Evolutionary conservation across 1,140 invertebrate species (phyloP).

Genomic region (Drepana arcuata): DNA sequence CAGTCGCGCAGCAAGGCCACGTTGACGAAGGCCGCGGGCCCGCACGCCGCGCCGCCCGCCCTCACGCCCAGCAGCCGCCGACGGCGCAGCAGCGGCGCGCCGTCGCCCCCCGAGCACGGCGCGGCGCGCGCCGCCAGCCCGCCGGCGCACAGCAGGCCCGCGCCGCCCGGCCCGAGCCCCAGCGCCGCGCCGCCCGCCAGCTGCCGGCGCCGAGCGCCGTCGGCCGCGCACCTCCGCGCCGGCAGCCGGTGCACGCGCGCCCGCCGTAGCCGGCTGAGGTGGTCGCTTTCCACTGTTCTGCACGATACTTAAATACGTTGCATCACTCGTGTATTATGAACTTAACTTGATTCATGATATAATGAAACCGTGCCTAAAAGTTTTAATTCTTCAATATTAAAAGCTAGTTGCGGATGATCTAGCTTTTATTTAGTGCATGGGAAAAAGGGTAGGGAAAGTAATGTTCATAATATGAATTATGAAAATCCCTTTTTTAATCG

Average conservation of each 20-base stretch:
- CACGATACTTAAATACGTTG: too few relatives aligned
- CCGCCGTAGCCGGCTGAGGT: constrained; percentile 7
- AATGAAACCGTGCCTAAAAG: too few relatives aligned
- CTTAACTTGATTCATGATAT: too few relatives aligned
- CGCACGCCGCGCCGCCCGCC: constrained; percentile 26
- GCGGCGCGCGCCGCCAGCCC: constrained; percentile 8
- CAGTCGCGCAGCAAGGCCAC: constrained; percentile 24
- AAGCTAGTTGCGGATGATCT: too few relatives aligned
- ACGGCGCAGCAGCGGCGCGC: constrained; percentile 30
- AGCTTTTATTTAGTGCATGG: too few relatives aligned
- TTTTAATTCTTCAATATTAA: too few relatives aligned
- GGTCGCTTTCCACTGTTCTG: constrained; percentile 15
- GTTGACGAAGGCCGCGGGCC: constrained; percentile 29
- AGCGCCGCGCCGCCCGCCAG: constrained; percentile 6
- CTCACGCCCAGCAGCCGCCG: constrained; percentile 23
- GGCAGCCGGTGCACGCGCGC: constrained; percentile 14
- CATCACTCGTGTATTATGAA: too few relatives aligned
- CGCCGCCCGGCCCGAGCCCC: constrained; percentile 8
- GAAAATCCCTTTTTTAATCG: too few relatives aligned
- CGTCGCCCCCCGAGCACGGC: constrained; percentile 35
- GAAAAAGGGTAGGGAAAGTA: too few relatives aligned
- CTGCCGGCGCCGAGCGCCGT: constrained; percentile 17
- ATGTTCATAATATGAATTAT: too few relatives aligned
- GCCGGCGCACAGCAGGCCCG: constrained; percentile 19
- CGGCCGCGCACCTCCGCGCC: constrained; percentile 8